Percentiles rank a stretch among this genome's conserved stretches.
These are phyloP conservation scores for Pseudorectes ferrugineus DNA, from an alignment of 2,113 vertebrate species.

Conservation along the genomic window DNA sequence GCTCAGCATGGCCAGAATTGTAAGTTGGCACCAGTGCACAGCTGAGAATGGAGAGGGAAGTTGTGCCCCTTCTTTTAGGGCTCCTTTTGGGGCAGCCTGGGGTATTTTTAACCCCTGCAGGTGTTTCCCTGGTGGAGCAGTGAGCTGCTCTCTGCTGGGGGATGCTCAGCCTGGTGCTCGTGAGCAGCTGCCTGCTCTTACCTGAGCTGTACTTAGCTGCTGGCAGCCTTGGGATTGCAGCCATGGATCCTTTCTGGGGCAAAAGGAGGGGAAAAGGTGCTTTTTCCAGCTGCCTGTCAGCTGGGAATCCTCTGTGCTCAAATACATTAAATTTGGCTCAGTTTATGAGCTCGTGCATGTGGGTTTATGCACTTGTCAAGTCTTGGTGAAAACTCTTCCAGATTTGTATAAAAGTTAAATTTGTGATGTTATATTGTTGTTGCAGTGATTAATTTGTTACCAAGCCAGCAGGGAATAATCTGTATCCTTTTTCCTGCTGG, in stretches of 20 bases:
- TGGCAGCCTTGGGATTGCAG: neutral
- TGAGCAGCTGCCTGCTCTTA: neutral
- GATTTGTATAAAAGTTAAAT: accelerated
- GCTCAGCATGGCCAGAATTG: constrained; percentile 96
- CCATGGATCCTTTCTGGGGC: neutral
- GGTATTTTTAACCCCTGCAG: accelerated
- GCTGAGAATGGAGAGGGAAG: accelerated
- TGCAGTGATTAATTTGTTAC: accelerated
- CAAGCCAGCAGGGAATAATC: neutral
- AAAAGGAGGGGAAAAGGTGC: accelerated
- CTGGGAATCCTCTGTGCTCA: neutral
- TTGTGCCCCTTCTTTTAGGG: accelerated
- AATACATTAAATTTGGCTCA: accelerated
- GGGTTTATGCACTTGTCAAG: neutral
- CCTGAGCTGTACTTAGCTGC: accelerated
- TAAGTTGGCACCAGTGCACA: constrained; percentile 33
- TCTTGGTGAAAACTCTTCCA: accelerated
- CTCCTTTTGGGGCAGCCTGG: neutral
- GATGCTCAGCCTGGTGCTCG: too few relatives aligned
- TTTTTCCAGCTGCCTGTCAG: neutral
- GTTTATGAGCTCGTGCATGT: accelerated
- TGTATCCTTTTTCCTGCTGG: accelerated
- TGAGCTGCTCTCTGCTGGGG: neutral
- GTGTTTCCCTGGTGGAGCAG: neutral
- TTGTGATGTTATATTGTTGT: accelerated